Evolutionary conservation across 2,113 vertebrate species (phyloP), one percentile per base, ranked within the genome.

Genomic region (Sturnus vulgaris): DNA sequence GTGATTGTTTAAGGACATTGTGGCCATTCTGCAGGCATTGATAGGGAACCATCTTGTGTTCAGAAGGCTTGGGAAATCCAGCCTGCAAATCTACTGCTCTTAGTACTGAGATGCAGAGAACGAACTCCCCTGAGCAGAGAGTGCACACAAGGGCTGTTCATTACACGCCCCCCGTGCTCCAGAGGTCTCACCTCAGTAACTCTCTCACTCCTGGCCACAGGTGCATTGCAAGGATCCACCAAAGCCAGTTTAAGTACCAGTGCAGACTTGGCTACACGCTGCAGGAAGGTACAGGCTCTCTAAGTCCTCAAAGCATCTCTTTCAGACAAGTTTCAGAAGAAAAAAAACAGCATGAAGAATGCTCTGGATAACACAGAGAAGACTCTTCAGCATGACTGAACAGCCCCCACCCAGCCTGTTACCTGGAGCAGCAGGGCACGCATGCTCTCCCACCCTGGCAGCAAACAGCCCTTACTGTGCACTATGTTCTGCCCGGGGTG

Each of bases 401-500:
- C 13, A 12, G 17, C 13, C 66, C 50, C 18, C 63, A 25, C 15
- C 30, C 40, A 27, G 31, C 33, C 53, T 2, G 10, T 61, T 12
- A 22, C 23, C 39, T 14, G 61, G 61, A 79, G 17, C 2, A 4
- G 21, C 12, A 70, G 50, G 27, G 19, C 42, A 50, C 0, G 0
- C 7, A n/a, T n/a, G 55, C 59, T 47, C n/a, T 30, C 49, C 64
- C 35, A 46, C 19, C 82, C 72, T 0, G 1, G 60, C 82, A 83
- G 53, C 44, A 80, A 76, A 56, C 3, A 77, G 33, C 23, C 44
- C 30, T 66, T 33, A 5, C 59, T 47, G 25, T 2, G n/a, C 22
- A 5, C 31, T 46, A 14, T 27, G 39, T 37, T 56, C 59, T 31
- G 1, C 0, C 0, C 28, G 73, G 39, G 71, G 11, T 9, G 53